Evolutionary conservation across 2,888 invertebrate genomes (phyloP).

Genomic region (Erebia palarica): DNA sequence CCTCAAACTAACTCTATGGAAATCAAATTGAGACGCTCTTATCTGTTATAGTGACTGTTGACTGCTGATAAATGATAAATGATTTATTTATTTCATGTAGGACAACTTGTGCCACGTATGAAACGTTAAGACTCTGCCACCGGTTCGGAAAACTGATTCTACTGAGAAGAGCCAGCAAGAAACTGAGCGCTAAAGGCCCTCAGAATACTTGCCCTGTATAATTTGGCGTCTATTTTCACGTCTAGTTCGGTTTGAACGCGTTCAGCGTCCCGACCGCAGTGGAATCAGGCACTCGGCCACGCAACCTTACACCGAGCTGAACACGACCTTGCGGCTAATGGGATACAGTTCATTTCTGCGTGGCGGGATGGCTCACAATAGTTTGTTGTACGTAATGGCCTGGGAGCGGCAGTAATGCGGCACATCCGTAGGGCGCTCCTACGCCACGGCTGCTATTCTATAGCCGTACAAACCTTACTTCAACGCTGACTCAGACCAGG

Average conservation of each 20-base stretch:
- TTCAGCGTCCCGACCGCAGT: constrained; percentile 44
- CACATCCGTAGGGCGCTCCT: constrained; percentile 53
- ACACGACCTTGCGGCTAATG: background rate
- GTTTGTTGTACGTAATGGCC: constrained; percentile 50
- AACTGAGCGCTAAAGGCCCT: background rate
- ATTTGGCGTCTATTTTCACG: constrained; percentile 40
- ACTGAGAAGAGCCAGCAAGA: too few relatives aligned
- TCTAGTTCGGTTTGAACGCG: constrained; percentile 44
- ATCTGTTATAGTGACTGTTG: background rate
- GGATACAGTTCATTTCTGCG: constrained; percentile 13
- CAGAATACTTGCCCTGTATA: constrained; percentile 30
- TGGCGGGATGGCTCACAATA: constrained; percentile 31
- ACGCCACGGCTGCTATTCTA: constrained; percentile 8
- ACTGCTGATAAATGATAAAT: too few relatives aligned
- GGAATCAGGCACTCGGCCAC: constrained; percentile 34
- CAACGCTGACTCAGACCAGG: background rate
- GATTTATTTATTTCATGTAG: too few relatives aligned
- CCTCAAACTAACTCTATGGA: background rate
- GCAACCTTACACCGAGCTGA: background rate
- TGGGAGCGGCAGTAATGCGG: constrained; percentile 55
- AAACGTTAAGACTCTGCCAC: too few relatives aligned
- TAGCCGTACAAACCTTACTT: background rate
- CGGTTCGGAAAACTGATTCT: too few relatives aligned
- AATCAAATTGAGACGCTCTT: background rate
- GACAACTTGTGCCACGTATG: too few relatives aligned